Evolutionary conservation across 2,888 invertebrate species (phyloP).

Genomic region (Caenorhabditis sinica): DNA sequence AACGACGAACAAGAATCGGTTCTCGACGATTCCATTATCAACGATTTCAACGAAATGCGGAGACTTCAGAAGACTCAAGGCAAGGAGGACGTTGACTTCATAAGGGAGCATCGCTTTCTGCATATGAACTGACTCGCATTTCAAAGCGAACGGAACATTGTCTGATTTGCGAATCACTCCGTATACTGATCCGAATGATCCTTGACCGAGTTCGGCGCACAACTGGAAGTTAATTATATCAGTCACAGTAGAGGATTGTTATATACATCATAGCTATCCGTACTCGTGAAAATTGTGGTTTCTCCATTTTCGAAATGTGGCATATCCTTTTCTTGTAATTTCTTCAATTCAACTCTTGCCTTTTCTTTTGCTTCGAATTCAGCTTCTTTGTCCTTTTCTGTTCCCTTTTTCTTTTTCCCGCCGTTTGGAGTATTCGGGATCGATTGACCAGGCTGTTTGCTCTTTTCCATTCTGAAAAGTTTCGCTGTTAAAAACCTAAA

Average conservation of each 20-base stretch:
- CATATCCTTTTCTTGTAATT: constrained; percentile 43
- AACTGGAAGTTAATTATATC: constrained; percentile 46
- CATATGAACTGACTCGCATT: constrained; percentile 72
- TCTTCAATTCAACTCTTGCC: constrained; percentile 18
- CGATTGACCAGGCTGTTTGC: not conserved
- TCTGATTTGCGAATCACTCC: constrained; percentile 63
- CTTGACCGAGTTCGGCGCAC: constrained; percentile 70
- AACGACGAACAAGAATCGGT: constrained; percentile 74
- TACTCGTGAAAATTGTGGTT: constrained; percentile 19
- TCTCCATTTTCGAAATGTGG: constrained; percentile 43
- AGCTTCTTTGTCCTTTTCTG: constrained; percentile 17
- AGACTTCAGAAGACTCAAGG: constrained; percentile 68
- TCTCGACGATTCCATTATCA: constrained; percentile 69
- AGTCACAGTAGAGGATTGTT: no score
- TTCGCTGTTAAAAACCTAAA: not conserved
- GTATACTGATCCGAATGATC: constrained; percentile 78
- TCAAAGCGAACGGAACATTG: constrained; percentile 70
- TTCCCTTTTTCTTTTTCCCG: constrained; percentile 15
- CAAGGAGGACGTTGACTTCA: constrained; percentile 70
- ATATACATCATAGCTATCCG: constrained; percentile 43
- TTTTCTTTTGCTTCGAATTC: constrained; percentile 29
- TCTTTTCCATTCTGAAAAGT: not conserved
- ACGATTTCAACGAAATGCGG: constrained; percentile 74
- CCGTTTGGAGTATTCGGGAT: constrained; percentile 25
- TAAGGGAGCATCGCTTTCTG: constrained; percentile 66